phyloP scores from a whole-genome alignment of 2,888 invertebrate genomes.

The Heptascelio sp. region DNA sequence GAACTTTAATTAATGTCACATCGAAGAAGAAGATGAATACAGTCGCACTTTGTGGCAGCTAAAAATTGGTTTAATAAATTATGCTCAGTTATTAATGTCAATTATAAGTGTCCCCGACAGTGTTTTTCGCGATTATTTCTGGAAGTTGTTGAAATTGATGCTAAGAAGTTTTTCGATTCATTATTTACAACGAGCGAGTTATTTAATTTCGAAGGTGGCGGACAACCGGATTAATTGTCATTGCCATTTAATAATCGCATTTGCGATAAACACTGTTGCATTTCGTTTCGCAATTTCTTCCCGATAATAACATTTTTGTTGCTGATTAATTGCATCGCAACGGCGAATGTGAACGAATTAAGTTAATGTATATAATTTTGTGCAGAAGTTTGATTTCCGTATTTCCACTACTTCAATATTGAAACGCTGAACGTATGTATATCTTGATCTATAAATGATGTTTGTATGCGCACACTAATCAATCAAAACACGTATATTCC shows the following conservation, averaged over 20 bases:
- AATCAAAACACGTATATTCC: constrained; percentile 25
- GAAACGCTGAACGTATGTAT: constrained; percentile 8
- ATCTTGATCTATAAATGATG: constrained; percentile 18
- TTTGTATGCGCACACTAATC: constrained; percentile 14
- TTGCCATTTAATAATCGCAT: no score
- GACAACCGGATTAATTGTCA: no score
- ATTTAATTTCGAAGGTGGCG: neutral
- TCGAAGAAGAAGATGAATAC: constrained; percentile 65
- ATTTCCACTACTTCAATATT: constrained; percentile 14
- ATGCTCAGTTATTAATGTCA: constrained; percentile 59
- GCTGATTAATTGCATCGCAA: no score
- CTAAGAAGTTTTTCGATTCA: constrained; percentile 18
- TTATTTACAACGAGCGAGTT: neutral
- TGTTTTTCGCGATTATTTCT: constrained; percentile 32
- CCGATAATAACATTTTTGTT: no score
- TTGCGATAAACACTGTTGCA: no score
- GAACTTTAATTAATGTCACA: constrained; percentile 69
- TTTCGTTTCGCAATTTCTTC: no score
- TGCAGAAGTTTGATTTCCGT: neutral
- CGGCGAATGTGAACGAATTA: no score
- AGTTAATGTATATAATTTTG: no score
- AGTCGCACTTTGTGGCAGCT: constrained; percentile 59
- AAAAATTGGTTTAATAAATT: constrained; percentile 65
- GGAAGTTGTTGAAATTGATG: constrained; percentile 24
- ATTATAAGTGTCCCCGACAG: constrained; percentile 51